Conservation (phyloP, 2,888 invertebrate genomes). For the Horisme vitalbata region DNA sequence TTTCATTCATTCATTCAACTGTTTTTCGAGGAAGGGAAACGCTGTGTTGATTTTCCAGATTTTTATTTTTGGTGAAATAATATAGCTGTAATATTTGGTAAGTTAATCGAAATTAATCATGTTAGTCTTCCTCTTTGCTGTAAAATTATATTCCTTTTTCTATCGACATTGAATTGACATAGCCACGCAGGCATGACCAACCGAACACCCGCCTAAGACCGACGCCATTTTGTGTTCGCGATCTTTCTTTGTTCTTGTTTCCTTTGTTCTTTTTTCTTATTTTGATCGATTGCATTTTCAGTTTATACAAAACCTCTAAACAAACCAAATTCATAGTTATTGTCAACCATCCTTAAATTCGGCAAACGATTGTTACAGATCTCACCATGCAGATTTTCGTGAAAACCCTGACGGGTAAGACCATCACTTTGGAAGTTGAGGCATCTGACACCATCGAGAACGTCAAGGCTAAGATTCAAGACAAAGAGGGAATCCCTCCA, state of each 20-base stretch:
- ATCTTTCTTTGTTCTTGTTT: constrained; percentile 74
- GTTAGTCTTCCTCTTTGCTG: constrained; percentile 11
- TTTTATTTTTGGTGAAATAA: no score
- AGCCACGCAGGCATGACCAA: no score
- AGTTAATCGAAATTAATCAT: background rate
- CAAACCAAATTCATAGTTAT: constrained; percentile 47
- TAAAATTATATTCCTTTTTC: no score
- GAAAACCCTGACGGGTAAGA: constrained; percentile 55
- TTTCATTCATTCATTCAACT: background rate
- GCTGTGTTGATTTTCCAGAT: no score
- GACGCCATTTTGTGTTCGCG: constrained; percentile 75
- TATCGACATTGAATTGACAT: no score
- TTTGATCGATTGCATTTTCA: constrained; percentile 30
- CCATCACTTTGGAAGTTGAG: constrained; percentile 61
- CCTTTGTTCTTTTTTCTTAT: constrained; percentile 43
- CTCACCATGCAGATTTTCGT: constrained; percentile 65
- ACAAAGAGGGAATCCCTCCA: constrained; percentile 66
- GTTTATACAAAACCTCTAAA: constrained; percentile 1
- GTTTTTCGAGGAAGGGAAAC: no score
- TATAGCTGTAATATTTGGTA: background rate
- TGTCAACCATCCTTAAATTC: constrained; percentile 33
- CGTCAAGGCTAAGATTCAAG: constrained; percentile 66
- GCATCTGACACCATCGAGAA: constrained; percentile 65
- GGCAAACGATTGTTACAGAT: constrained; percentile 54
- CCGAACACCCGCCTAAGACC: no score